Percentiles rank a stretch among this genome's conserved stretches.
Evolutionary conservation across 1,140 invertebrate genomes (phyloP).

Genomic region (Drosophila setifemur): DNA sequence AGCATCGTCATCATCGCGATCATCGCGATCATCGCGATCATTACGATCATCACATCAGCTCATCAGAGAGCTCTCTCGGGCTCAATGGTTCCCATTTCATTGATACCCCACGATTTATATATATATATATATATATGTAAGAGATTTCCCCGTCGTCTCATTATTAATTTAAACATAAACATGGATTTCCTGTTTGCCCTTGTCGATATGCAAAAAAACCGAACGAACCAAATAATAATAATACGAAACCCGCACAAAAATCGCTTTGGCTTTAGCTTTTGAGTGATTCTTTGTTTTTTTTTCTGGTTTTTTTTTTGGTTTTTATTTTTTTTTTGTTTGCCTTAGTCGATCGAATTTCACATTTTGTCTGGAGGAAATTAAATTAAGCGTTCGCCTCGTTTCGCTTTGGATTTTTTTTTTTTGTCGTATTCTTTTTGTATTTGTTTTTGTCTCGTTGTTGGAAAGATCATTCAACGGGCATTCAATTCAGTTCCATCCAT

Average conservation of each 20-base stretch:
- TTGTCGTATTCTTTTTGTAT: background rate
- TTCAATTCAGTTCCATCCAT: constrained; percentile 2
- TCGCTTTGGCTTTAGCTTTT: constrained; percentile 18
- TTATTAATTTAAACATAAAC: constrained; percentile 81
- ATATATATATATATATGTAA: constrained; percentile 9
- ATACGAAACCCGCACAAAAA: background rate
- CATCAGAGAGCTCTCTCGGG: constrained; percentile 18
- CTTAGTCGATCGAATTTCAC: constrained; percentile 76
- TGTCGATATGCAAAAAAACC: constrained; percentile 71
- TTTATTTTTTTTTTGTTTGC: constrained; percentile 27
- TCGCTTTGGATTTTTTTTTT: constrained; percentile 25
- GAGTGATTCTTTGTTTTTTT: constrained; percentile 55
- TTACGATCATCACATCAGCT: too few relatives aligned
- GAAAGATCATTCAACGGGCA: constrained; percentile 30
- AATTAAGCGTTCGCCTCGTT: constrained; percentile 69
- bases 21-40: constrained; percentile 5
- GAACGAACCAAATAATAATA: background rate
- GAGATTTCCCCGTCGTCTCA: constrained; percentile 33
- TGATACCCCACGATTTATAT: constrained; percentile 52
- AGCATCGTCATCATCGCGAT: constrained; percentile 22
- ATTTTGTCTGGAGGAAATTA: constrained; percentile 67
- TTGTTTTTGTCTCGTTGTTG: background rate
- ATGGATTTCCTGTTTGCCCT: constrained; percentile 77
- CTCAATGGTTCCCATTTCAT: constrained; percentile 57
- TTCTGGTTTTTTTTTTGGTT: too few relatives aligned